Base-by-base conservation (phyloP, 2,113 vertebrate genomes). In the Solea solea region DNA sequence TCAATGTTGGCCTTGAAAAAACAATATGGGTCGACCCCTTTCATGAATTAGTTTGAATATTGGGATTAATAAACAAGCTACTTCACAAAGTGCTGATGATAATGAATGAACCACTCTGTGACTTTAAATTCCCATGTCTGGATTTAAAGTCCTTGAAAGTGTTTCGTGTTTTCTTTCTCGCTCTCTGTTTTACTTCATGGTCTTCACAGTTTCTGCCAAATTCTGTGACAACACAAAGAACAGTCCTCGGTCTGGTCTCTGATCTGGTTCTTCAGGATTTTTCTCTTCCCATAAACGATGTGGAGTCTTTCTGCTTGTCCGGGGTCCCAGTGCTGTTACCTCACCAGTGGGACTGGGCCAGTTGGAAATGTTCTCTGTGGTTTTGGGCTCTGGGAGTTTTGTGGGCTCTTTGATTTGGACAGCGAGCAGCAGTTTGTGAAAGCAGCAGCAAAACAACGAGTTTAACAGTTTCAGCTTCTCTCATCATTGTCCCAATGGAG, bases 301-400 rank as follows among this genome's bases (percentile, higher is more conserved):
- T 87, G 73, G 77, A 88, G 82, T 51, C 70, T 61, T 59, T 82
- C 50, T 11, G 54, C 75, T 86, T 85, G 89, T 86, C 89, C 72
- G 74, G 76, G 64, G 77, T 89, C 89, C 90, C 86, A 84, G 82
- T 61, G 69, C 75, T 74, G 77, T 94, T 89, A 92, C 81, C 90
- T 92, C 91, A 92, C 80, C 69, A 56, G 76, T 85, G 88, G 82
- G 83, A 74, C 48, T 1, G 1, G 72, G 88, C 92, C 93, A 94
- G 89, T 87, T 93, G 93, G 92, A 93, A 93, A 87, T 90, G 91
- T 83, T 93, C 76, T 72, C 63, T 66, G 90, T 72, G 89, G 88
- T 91, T 83, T 81, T 8, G 80, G 83, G 73, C 72, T 77, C 78
- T 84, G 90, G 85, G 90, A 82, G 84, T 83, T 78, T 86, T 83